Evolutionary conservation across 1,140 invertebrate species (phyloP).

Genomic region (Druon quercuslanigerum): DNA sequence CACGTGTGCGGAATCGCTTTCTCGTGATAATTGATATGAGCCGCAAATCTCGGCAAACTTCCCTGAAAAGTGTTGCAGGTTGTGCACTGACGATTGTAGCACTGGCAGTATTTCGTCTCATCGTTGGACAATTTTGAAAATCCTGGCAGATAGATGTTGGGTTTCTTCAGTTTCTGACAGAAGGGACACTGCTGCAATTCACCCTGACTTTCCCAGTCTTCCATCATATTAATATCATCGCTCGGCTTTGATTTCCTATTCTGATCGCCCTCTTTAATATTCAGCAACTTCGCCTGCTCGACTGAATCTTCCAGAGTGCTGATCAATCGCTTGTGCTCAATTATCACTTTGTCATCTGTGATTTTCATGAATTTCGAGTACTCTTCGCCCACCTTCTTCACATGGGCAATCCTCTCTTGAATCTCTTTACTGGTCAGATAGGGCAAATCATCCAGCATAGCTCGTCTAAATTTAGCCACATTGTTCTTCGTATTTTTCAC

Average conservation of each 20-base stretch:
- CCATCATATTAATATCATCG: neutral
- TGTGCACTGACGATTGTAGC: slow-evolving; percentile 64
- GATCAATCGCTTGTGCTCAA: slow-evolving; percentile 50
- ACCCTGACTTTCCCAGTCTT: slow-evolving; percentile 41
- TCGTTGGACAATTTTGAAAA: slow-evolving; percentile 55
- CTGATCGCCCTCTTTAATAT: neutral
- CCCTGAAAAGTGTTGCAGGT: slow-evolving; percentile 63
- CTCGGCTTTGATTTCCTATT: slow-evolving; percentile 38
- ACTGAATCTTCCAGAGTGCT: slow-evolving; percentile 44
- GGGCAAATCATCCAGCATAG: slow-evolving; percentile 55
- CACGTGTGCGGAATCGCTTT: slow-evolving; percentile 56
- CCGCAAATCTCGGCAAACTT: slow-evolving; percentile 47
- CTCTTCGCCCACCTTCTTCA: slow-evolving; percentile 45
- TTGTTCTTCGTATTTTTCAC: neutral
- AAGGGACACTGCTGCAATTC: slow-evolving; percentile 51
- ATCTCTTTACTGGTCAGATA: slow-evolving; percentile 50
- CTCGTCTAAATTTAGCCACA: slow-evolving; percentile 42
- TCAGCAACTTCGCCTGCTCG: slow-evolving; percentile 29
- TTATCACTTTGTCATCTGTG: slow-evolving; percentile 36
- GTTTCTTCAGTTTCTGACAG: slow-evolving; percentile 59
- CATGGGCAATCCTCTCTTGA: slow-evolving; percentile 49
- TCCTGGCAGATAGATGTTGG: slow-evolving; percentile 61
- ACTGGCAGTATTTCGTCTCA: slow-evolving; percentile 59
- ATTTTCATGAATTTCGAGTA: slow-evolving; percentile 47
- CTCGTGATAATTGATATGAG: slow-evolving; percentile 66